These are phyloP conservation scores for Emydocephalus ijimae DNA, from an alignment of 2,113 vertebrate species.

Conservation along the genomic window DNA sequence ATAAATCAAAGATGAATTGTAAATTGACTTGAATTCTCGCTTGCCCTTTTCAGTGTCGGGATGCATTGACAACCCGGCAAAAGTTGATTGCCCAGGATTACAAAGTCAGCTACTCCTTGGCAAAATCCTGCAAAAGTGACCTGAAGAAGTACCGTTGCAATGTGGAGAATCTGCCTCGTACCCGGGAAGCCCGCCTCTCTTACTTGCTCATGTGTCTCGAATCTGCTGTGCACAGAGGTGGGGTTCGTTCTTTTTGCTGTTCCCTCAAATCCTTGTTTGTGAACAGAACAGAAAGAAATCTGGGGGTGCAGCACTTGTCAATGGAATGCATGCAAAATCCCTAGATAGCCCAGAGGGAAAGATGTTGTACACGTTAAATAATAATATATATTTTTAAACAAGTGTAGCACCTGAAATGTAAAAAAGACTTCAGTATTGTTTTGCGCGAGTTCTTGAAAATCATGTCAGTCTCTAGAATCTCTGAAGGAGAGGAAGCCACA, in stretches of 20 bases:
- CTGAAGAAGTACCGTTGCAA: conserved; percentile 93
- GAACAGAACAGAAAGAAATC: neutral
- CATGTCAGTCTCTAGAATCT: neutral
- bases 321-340: neutral
- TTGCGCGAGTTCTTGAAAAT: neutral
- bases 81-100: conserved; percentile 97
- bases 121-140: conserved; percentile 93
- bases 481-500: neutral
- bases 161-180: conserved; percentile 88
- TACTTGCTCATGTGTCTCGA: conserved; percentile 94
- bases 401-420: neutral
- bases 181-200: conserved; percentile 92
- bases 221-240: conserved; percentile 91
- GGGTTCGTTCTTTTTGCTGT: neutral
- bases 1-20: rapidly evolving
- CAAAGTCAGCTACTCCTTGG: conserved; percentile 93
- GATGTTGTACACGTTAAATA: neutral
- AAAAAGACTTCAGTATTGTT: neutral
- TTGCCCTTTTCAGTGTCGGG: conserved; percentile 80
- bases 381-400: neutral
- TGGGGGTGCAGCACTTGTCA: neutral
- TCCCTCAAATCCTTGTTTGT: neutral
- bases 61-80: conserved; percentile 90
- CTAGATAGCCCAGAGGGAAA: neutral
- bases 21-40: neutral